phyloP scores from a whole-genome alignment of 2,113 vertebrate genomes.

The Phycodurus eques region DNA sequence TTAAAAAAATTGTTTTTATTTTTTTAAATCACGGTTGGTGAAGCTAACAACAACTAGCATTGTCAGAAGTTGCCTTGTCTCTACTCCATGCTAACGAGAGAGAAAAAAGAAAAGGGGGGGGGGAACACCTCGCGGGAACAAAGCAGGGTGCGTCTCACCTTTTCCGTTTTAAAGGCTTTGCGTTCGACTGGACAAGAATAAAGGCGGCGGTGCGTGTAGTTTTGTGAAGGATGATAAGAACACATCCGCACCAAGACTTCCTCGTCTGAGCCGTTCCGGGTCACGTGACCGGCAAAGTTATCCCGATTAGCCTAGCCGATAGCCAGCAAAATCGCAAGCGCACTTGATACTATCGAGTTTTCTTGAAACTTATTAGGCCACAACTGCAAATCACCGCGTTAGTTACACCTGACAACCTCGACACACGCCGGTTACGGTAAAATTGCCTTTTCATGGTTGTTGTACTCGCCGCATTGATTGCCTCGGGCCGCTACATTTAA shows the following conservation, averaged over 20 bases:
- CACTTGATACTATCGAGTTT: not conserved
- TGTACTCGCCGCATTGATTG: not conserved
- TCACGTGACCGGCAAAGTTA: slow-evolving; percentile 6
- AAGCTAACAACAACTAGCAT: slow-evolving; percentile 46
- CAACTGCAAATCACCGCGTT: not conserved
- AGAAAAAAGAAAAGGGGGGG: not conserved
- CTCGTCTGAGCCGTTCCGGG: not conserved
- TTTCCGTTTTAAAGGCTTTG: not conserved
- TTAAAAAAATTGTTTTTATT: too few species aligned
- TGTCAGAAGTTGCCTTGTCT: slow-evolving; percentile 40
- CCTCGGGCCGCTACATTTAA: not conserved
- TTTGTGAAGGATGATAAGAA: not conserved
- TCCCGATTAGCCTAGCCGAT: not conserved
- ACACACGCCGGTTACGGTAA: not conserved
- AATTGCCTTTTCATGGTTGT: too few species aligned
- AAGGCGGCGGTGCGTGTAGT: not conserved
- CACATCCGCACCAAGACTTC: not conserved
- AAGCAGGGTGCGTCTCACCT: slow-evolving; percentile 38
- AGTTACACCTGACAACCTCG: too few species aligned
- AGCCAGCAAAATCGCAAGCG: not conserved
- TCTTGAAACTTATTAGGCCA: not conserved
- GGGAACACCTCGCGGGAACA: not conserved
- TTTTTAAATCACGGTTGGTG: not conserved
- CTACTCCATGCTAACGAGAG: slow-evolving; percentile 5
- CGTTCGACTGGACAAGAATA: not conserved